phyloP scores from a whole-genome alignment of 2,113 vertebrate genomes.

The Dermatemys mawii region DNA sequence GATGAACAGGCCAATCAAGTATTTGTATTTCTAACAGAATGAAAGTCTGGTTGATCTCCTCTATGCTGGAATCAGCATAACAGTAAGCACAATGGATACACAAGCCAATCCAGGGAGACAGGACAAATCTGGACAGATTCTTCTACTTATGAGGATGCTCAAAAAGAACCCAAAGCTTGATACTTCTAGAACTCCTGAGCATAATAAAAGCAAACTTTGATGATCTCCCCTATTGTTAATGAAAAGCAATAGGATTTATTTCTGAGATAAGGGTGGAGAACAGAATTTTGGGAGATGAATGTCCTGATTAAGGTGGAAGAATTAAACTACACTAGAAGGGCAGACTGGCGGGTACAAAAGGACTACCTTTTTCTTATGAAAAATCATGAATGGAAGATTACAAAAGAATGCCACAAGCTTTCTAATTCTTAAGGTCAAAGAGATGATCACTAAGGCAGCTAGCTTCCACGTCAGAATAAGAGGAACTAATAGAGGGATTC shows the following conservation, averaged over 20 bases:
- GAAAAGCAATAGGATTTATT: not conserved
- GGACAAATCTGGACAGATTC: not conserved
- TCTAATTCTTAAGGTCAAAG: not conserved
- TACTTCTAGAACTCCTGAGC: no score
- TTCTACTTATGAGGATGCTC: not conserved
- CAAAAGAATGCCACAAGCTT: not conserved
- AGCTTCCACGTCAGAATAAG: not conserved
- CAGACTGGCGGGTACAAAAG: not conserved
- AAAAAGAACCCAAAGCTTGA: not conserved
- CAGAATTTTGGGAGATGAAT: not conserved
- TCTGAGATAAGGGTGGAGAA: not conserved
- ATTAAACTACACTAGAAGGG: not conserved
- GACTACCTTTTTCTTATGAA: not conserved
- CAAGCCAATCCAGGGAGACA: not conserved
- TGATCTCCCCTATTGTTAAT: not conserved
- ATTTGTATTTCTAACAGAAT: not conserved
- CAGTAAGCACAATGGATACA: not conserved
- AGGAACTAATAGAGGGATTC: not conserved
- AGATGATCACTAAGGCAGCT: not conserved
- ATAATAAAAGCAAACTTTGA: no score
- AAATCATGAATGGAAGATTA: not conserved
- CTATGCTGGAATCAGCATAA: no score
- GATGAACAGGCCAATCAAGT: not conserved
- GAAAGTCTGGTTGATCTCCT: no score
- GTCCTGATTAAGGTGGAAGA: not conserved